Conservation (phyloP, 1,140 invertebrate genomes). For the Amyelois transitella region DNA sequence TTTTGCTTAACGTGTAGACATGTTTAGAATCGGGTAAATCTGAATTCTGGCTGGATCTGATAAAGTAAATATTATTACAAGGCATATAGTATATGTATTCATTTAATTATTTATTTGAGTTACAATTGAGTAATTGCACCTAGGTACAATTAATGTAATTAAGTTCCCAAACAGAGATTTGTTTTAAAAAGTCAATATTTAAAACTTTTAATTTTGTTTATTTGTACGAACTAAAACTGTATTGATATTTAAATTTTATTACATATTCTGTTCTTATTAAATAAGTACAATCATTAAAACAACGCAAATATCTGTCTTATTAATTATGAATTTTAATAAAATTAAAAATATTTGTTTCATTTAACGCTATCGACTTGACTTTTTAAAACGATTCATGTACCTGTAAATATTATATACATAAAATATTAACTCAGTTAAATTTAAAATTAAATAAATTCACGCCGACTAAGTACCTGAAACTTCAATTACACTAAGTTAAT, state of each 20-base stretch:
- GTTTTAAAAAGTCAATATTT: slow-evolving; percentile 14
- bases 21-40: not conserved
- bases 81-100: not conserved
- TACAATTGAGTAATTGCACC: slow-evolving; percentile 32
- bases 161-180: slow-evolving; percentile 3
- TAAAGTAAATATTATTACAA: not conserved
- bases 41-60: not conserved
- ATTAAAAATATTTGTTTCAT: too few relatives aligned
- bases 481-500: slow-evolving; percentile 69
- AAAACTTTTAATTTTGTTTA: too few relatives aligned
- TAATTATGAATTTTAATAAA: too few relatives aligned
- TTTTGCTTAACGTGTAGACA: not conserved
- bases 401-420: slow-evolving; percentile 52
- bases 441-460: slow-evolving; percentile 44
- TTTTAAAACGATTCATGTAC: slow-evolving; percentile 27
- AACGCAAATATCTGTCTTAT: too few relatives aligned
- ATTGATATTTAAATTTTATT: not conserved
- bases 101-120: not conserved
- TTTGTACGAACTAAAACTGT: not conserved
- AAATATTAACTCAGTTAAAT: slow-evolving; percentile 57
- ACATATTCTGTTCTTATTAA: too few relatives aligned
- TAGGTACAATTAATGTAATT: slow-evolving; percentile 51
- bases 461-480: slow-evolving; percentile 69
- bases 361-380: too few relatives aligned
- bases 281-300: too few relatives aligned